Evolutionary conservation across 2,888 invertebrate species (phyloP), one percentile per base, ranked within the genome.

Genomic region (Folsomia manolachei): DNA sequence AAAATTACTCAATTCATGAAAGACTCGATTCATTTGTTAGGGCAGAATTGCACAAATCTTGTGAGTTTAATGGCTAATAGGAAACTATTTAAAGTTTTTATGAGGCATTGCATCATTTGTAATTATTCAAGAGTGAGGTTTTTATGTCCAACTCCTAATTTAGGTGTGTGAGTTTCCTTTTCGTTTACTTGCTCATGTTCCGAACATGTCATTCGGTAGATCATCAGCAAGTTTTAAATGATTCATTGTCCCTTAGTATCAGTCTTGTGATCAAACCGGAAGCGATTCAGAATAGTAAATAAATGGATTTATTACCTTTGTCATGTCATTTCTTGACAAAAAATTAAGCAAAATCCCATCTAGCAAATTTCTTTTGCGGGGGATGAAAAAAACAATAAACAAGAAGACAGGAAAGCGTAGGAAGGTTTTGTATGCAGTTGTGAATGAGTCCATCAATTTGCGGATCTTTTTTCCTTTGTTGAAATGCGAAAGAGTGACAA

Each of bases 101-200:
- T 65, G 71, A 71, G 27, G 71, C 71, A 71, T 71, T 71, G 71
- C 65, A 60, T 71, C 65, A 53, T 71, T 71, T 65, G 71, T 56
- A 71, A 71, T 71, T 71, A 65, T 64, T 71, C 71, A 65, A 71
- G 71, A 56, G 71, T 65, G n/a, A 39, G 4, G 39, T 39, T 4
- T 14, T 9, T 39, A 39, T 21, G 21, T 56, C 11, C 56, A 18
- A 56, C 56, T 56, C 56, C 19, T 19, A 56, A n/a, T 56, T 56
- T 39, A 9, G 39, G 7, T 39, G 39, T 39, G 14, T 14, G 39
- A 39, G 39, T 9, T 39, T 39, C 7, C 39, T 39, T 39, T 39
- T 4, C 39, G n/a, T n/a, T n/a, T 39, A 4, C 39, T 39, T 39
- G 7, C 39, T 39, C 7, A 9, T 14, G 39, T 9, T 39, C 14